Evolutionary conservation across 2,797 vertebrate genomes (phyloP), one percentile per base, ranked within the genome.

Genomic region (Paedocypris micromegethes): DNA sequence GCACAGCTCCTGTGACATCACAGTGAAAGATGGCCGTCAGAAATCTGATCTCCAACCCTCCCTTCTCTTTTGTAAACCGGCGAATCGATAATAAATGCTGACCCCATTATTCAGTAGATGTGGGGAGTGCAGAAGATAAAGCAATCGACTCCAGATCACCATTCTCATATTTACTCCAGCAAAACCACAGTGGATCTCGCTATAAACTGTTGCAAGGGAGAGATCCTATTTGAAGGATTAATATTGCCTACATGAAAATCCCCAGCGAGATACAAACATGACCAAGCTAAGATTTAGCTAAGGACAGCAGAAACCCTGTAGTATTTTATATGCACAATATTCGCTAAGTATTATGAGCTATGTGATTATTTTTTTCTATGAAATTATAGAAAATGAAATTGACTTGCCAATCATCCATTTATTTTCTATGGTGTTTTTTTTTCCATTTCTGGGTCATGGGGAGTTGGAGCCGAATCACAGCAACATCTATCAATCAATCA

Each of bases 71-170:
- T 53, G 47, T 71, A 61, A 69, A 69, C 67, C 58, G 51, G 60
- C 38, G 51, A 69, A 69, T 69, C 67, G 61, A 62, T 69, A 69
- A 61, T 40, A n/a, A n/a, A 49, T 7, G 44, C 58, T 6, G 51
- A 45, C 45, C 58, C 61, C 51, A 69, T 69, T 69, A 69, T 62
- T 62, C 58, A 69, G 58, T 55, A 69, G 50, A 62, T 58, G 51
- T 61, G 45, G 51, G 43, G 51, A 62, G 57, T 58, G 57, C 43
- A 58, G 51, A 69, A 54, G 67, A 61, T 58, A 69, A 69, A 62
- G 58, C 67, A 62, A 61, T 69, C 67, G 61, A 49, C 58, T 62
- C 50, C 51, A 69, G 58, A 69, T 51, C 60, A 51, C 39, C 42
- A 64, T 55, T 64, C 51, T 64, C 51, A 54, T 69, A 69, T 69